Conservation (phyloP, 1,140 invertebrate genomes). For the Rhynchophorus ferrugineus region DNA sequence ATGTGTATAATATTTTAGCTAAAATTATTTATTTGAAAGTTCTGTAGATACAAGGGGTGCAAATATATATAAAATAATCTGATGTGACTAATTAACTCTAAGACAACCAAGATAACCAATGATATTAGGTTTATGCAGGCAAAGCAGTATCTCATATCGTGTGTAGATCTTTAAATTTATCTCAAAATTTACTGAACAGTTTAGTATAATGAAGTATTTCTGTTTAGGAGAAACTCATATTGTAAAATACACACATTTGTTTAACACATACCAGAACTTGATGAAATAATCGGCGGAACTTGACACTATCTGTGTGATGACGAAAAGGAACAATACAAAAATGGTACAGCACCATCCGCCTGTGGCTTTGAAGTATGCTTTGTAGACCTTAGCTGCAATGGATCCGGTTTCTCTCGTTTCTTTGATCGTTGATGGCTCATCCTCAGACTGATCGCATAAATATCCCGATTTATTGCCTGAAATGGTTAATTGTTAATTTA, state of each 20-base stretch:
- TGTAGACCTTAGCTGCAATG: slow-evolving; percentile 51
- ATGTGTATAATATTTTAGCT: too few relatives aligned
- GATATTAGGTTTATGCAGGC: background rate
- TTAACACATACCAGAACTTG: slow-evolving; percentile 61
- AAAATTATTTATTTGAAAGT: too few relatives aligned
- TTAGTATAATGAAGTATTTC: too few relatives aligned
- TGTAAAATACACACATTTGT: too few relatives aligned
- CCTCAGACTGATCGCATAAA: slow-evolving; percentile 22
- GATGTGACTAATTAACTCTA: too few relatives aligned
- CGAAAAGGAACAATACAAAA: slow-evolving; percentile 46
- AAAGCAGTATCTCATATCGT: too few relatives aligned
- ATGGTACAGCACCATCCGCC: slow-evolving; percentile 45
- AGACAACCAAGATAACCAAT: slow-evolving; percentile 8
- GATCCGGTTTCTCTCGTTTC: slow-evolving; percentile 41
- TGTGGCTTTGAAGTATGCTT: slow-evolving; percentile 53
- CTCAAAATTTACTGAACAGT: too few relatives aligned
- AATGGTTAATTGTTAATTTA: background rate
- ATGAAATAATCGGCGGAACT: slow-evolving; percentile 64
- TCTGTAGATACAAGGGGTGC: too few relatives aligned
- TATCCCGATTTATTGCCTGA: slow-evolving; percentile 21
- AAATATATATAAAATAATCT: too few relatives aligned
- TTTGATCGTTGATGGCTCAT: slow-evolving; percentile 25
- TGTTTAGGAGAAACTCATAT: too few relatives aligned
- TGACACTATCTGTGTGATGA: slow-evolving; percentile 52
- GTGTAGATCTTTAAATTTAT: too few relatives aligned